These are phyloP conservation scores for Chaunax sp. DNA, from an alignment of 2,797 vertebrate species.

Conservation along the genomic window DNA sequence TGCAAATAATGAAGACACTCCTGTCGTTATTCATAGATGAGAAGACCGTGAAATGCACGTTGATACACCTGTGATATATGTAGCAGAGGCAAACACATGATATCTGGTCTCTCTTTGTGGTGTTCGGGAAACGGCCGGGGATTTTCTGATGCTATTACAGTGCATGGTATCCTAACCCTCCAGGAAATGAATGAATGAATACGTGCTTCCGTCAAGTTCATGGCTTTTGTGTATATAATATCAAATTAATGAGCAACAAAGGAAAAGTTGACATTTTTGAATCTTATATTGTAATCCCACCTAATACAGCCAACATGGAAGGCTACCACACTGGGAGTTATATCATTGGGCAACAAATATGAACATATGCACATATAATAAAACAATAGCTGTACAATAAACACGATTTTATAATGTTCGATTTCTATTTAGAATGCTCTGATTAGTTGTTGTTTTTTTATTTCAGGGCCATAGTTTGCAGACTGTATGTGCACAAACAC, in stretches of 20 bases:
- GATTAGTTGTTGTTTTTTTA: background rate
- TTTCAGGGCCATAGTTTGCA: background rate
- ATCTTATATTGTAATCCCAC: background rate
- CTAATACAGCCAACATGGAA: no score
- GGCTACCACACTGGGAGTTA: no score
- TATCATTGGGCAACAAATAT: background rate
- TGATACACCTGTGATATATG: slow-evolving; percentile 3
- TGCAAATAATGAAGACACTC: background rate
- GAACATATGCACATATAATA: background rate
- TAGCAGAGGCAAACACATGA: background rate
- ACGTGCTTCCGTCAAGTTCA: background rate
- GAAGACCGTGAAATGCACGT: background rate
- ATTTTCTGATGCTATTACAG: background rate
- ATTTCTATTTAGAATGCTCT: background rate
- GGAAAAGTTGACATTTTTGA: background rate
- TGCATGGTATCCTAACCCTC: background rate
- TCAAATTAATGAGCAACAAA: background rate
- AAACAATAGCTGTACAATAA: background rate
- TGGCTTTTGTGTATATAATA: background rate
- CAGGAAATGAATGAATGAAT: background rate
- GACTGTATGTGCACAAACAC: background rate
- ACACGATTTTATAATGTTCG: background rate
- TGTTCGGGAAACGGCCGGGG: background rate
- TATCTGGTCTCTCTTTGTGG: background rate
- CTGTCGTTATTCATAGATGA: background rate